Conservation (phyloP, 2,113 vertebrate genomes). For the Oophaga pumilio region DNA sequence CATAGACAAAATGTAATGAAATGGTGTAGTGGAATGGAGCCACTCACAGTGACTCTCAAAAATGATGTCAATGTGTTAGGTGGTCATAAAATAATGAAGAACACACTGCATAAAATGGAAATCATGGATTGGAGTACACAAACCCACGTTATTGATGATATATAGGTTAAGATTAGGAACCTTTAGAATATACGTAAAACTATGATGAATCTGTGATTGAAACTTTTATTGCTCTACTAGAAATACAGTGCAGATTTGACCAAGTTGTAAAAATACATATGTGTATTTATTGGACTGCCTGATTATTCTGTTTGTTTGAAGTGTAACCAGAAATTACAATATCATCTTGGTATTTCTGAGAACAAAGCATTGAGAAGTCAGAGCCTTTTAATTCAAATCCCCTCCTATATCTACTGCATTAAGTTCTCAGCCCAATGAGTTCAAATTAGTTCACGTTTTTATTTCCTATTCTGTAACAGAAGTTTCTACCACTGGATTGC, state of each 20-base stretch:
- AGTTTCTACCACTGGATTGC: background rate
- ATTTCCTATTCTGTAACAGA: background rate
- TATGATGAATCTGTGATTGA: background rate
- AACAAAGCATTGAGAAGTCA: conserved; percentile 36
- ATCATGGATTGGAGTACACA: background rate
- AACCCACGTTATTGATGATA: background rate
- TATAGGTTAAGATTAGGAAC: background rate
- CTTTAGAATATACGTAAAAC: background rate
- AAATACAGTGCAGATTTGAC: conserved; percentile 9
- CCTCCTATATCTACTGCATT: conserved; percentile 10
- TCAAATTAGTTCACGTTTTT: conserved; percentile 27
- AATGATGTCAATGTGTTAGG: background rate
- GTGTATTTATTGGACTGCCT: conserved; percentile 40
- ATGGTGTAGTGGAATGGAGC: background rate
- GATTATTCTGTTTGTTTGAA: conserved; percentile 41
- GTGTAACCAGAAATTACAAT: conserved; percentile 36
- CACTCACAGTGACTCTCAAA: background rate
- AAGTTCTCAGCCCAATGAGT: background rate
- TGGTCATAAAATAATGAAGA: background rate
- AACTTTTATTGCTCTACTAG: conserved; percentile 11
- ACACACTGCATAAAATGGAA: background rate
- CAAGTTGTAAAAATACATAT: conserved; percentile 27
- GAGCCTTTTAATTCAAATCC: conserved; percentile 32
- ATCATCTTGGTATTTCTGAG: conserved; percentile 43
- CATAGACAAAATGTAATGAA: background rate